phyloP scores from a whole-genome alignment of 1,140 invertebrate species.

The Leguminivora glycinivorella region DNA sequence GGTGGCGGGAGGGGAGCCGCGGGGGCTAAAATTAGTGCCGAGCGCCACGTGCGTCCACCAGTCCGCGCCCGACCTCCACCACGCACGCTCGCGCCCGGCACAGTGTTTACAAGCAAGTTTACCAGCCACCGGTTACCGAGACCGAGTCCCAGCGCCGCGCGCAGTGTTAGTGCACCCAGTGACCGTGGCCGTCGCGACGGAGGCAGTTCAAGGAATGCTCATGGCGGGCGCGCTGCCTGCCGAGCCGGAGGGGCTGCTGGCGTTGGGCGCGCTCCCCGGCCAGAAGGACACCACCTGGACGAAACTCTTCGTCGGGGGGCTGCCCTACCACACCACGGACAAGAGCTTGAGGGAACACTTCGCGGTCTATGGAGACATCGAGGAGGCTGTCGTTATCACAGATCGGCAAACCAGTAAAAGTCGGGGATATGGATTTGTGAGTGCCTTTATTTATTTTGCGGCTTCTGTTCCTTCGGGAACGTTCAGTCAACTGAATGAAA shows the following conservation, averaged over 20 bases:
- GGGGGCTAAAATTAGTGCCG: slow-evolving; percentile 74
- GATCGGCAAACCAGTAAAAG: slow-evolving; percentile 98
- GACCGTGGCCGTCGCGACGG: slow-evolving; percentile 73
- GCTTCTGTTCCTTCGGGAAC: neutral
- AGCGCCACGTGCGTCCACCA: slow-evolving; percentile 70
- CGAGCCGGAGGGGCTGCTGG: slow-evolving; percentile 75
- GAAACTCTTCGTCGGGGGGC: slow-evolving; percentile 97
- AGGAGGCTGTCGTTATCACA: slow-evolving; percentile 98
- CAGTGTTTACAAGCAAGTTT: slow-evolving; percentile 48
- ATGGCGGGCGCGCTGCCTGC: slow-evolving; percentile 75
- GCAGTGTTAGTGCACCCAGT: slow-evolving; percentile 59
- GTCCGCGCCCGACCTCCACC: slow-evolving; percentile 67
- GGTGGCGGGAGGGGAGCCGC: slow-evolving; percentile 65
- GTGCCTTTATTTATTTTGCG: slow-evolving; percentile 70
- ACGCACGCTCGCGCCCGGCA: slow-evolving; percentile 44
- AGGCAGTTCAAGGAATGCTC: slow-evolving; percentile 78
- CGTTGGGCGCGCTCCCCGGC: slow-evolving; percentile 81
- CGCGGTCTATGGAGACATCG: slow-evolving; percentile 97
- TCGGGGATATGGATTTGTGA: slow-evolving; percentile 99
- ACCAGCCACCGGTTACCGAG: slow-evolving; percentile 47
- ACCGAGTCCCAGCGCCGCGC: slow-evolving; percentile 40
- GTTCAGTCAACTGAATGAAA: neutral
- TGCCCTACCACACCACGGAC: slow-evolving; percentile 99
- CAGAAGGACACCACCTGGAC: slow-evolving; percentile 99
- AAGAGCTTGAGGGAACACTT: slow-evolving; percentile 97